A percentile compares a stretch with the other conserved stretches of the same genome.
phyloP scores from a whole-genome alignment of 1,140 invertebrate genomes.

The Ectropis grisescens region DNA sequence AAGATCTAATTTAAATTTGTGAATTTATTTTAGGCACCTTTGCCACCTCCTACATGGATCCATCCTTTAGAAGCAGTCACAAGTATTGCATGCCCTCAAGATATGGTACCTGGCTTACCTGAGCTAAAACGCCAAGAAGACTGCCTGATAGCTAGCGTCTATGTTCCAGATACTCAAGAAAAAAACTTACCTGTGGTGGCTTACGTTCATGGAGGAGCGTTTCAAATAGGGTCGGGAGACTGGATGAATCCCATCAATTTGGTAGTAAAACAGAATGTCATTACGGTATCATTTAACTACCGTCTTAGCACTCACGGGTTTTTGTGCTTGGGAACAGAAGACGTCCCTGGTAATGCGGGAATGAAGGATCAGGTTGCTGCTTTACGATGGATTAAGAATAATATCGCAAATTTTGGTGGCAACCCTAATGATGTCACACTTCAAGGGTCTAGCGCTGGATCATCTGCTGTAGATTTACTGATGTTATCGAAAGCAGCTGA shows the following conservation, averaged over 20 bases:
- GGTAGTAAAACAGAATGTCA: conserved; percentile 15
- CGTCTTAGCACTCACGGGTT: conserved; percentile 22
- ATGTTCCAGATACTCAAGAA: conserved; percentile 1
- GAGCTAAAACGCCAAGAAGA: too few species aligned
- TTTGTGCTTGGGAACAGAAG: conserved; percentile 23
- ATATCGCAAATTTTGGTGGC: conserved; percentile 34
- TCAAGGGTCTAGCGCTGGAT: conserved; percentile 29
- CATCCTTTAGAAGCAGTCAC: conserved; percentile 12
- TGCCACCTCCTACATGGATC: conserved; percentile 21
- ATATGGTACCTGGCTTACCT: too few species aligned
- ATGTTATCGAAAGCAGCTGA: conserved; percentile 30
- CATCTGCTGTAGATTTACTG: conserved; percentile 22
- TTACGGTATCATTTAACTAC: conserved; percentile 31
- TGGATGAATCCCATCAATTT: conserved; percentile 11
- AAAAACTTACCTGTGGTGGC: conserved; percentile 14
- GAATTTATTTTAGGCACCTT: conserved; percentile 22
- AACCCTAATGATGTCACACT: conserved; percentile 35
- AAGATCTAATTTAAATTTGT: too few species aligned
- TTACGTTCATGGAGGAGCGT: conserved; percentile 26
- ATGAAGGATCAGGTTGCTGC: conserved; percentile 34
- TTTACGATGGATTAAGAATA: conserved; percentile 31
- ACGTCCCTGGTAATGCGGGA: conserved; percentile 29
- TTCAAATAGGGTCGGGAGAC: conserved; percentile 17
- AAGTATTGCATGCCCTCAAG: conserved; percentile 12
- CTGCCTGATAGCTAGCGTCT: conserved; percentile 2